Percentiles rank a stretch among this genome's conserved stretches.
Conservation (phyloP, 2,797 vertebrate species). For the Xenopus petersii region DNA sequence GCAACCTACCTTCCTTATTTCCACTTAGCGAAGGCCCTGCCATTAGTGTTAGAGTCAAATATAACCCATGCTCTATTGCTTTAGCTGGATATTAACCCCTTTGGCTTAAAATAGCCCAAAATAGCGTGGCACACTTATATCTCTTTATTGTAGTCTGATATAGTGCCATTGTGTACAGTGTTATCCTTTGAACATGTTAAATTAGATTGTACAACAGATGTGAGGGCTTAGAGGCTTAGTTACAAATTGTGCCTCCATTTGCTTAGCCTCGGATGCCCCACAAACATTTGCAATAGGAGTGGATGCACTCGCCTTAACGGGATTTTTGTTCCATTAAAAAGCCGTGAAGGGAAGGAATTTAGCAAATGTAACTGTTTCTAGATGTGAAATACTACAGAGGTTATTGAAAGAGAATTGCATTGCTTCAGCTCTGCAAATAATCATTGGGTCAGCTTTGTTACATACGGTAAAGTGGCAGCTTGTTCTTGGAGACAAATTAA, state of each 20-base stretch:
- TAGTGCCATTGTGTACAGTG: slow-evolving; percentile 7
- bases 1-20: no score
- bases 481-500: no score
- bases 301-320: slow-evolving; percentile 17
- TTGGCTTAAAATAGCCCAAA: no score
- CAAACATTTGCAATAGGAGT: slow-evolving; percentile 22
- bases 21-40: no score
- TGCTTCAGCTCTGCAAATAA: no score
- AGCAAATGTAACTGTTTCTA: background rate
- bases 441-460: no score
- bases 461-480: no score
- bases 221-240: slow-evolving; percentile 43
- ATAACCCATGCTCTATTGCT: no score
- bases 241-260: slow-evolving; percentile 38
- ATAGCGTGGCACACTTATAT: no score
- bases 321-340: background rate
- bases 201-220: slow-evolving; percentile 45
- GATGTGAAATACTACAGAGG: background rate
- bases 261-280: slow-evolving; percentile 42
- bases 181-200: slow-evolving; percentile 36
- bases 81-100: no score
- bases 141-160: background rate
- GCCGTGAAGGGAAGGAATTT: background rate
- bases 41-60: no score
- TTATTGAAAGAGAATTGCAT: background rate